Conservation (phyloP, 2,888 invertebrate species). For the Eilema griseolum region DNA sequence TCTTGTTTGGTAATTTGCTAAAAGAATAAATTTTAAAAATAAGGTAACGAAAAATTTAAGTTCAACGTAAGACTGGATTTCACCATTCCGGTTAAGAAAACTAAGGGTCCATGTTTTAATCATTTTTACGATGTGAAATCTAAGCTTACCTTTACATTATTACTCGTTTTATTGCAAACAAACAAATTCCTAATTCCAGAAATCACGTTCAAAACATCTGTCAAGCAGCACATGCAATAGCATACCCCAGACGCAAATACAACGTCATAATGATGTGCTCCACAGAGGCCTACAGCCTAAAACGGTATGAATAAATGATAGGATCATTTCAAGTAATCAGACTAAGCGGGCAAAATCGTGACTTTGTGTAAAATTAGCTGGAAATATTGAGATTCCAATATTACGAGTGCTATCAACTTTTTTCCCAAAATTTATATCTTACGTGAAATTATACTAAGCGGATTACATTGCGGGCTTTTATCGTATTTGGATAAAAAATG, state of each 20-base stretch:
- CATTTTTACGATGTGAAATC: too few species aligned
- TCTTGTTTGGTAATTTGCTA: too few species aligned
- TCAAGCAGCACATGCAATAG: conserved; percentile 19
- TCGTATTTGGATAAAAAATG: conserved; percentile 31
- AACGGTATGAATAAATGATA: conserved; percentile 55
- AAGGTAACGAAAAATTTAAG: too few species aligned
- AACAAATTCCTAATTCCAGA: conserved; percentile 5
- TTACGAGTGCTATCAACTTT: conserved; percentile 33
- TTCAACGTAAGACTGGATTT: too few species aligned
- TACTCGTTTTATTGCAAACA: not conserved
- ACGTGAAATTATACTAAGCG: conserved; percentile 33
- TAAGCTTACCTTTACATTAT: not conserved
- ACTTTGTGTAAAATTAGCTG: conserved; percentile 53
- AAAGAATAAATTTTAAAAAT: too few species aligned
- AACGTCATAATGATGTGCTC: conserved; percentile 46
- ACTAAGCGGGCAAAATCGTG: conserved; percentile 52
- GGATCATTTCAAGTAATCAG: conserved; percentile 55
- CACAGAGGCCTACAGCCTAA: conserved; percentile 43
- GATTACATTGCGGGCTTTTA: conserved; percentile 35
- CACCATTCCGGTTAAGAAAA: too few species aligned
- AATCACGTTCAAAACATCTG: conserved; percentile 9
- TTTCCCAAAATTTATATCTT: conserved; percentile 43
- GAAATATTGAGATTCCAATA: conserved; percentile 49
- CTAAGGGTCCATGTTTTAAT: too few species aligned
- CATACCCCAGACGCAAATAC: conserved; percentile 25